These are phyloP conservation scores for Lateolabrax maculatus DNA, from an alignment of 2,797 vertebrate species.

Conservation along the genomic window DNA sequence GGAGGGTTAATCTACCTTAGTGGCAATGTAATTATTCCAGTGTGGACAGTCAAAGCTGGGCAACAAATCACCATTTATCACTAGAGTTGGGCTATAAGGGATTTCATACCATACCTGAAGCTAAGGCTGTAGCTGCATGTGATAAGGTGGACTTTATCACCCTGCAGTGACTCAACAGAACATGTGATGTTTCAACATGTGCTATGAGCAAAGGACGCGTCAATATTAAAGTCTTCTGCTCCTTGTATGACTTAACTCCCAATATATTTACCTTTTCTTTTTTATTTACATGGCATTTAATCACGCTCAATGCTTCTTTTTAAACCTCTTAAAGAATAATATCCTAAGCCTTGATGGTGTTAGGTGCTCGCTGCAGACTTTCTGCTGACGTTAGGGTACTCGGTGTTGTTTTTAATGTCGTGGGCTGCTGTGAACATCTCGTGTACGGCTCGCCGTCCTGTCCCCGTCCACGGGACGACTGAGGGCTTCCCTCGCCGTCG, in stretches of 20 bases:
- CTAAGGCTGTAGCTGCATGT: background rate
- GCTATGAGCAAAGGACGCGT: background rate
- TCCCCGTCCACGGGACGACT: background rate
- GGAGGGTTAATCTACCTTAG: background rate
- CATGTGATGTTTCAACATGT: too few species aligned
- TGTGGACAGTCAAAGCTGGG: background rate
- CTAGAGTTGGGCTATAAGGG: background rate
- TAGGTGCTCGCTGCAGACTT: background rate
- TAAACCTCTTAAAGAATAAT: background rate
- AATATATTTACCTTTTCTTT: background rate
- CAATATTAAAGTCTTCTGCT: background rate
- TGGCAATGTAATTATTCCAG: background rate
- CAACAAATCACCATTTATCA: background rate
- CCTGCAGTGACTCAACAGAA: background rate
- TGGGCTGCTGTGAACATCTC: too few species aligned
- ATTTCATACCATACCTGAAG: background rate
- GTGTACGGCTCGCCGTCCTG: too few species aligned
- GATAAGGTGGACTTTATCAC: background rate
- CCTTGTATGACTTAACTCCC: too few species aligned
- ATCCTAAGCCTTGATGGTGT: background rate
- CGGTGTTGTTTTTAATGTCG: background rate
- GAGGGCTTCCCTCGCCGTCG: slow-evolving; percentile 19
- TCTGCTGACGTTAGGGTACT: background rate
- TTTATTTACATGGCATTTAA: background rate
- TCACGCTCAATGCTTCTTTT: background rate